These are phyloP conservation scores for Sciurus vulgaris DNA, from an alignment of 2,797 vertebrate species.

Conservation along the genomic window DNA sequence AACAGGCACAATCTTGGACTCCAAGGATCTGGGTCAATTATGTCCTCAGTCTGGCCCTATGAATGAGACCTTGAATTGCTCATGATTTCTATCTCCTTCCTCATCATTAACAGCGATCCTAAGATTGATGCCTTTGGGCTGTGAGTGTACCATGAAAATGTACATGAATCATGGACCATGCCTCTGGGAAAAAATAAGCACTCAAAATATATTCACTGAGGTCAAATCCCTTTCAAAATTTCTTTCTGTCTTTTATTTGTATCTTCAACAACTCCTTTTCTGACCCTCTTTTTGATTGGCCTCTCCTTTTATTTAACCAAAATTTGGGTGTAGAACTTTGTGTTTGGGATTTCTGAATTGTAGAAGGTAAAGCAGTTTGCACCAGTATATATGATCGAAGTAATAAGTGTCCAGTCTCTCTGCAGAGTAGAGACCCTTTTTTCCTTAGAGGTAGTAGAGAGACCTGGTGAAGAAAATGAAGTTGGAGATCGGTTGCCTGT, in stretches of 20 bases:
- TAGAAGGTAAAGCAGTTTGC: neutral
- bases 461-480: neutral
- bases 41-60: neutral
- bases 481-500: fast-evolving
- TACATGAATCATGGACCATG: neutral
- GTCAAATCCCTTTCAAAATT: neutral
- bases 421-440: neutral
- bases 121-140: neutral
- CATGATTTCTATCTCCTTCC: neutral
- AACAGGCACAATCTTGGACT: neutral
- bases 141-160: neutral
- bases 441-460: neutral
- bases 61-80: neutral
- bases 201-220: neutral
- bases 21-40: neutral
- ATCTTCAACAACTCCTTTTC: neutral
- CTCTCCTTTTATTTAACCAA: neutral
- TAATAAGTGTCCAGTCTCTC: neutral
- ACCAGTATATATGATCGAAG: neutral
- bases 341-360: neutral
- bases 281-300: neutral
- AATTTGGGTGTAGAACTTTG: neutral
- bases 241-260: neutral
- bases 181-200: neutral
- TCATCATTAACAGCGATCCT: neutral